A percentile compares a stretch with the other conserved stretches of the same genome.
Conservation (phyloP, 1,140 invertebrate species). For the Theocolax elegans region DNA sequence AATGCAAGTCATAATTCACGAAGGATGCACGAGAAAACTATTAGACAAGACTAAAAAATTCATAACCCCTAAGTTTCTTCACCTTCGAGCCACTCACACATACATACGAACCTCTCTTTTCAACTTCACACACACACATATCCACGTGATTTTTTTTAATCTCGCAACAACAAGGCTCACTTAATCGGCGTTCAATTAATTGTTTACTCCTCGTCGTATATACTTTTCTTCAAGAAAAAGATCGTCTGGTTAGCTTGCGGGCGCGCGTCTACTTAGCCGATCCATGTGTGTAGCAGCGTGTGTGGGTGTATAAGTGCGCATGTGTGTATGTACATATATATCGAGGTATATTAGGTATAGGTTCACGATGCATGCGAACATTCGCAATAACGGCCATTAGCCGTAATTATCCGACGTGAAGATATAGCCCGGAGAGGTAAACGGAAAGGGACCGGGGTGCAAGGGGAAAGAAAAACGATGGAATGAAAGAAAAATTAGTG, state of each 20-base stretch:
- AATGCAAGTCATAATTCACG: no score
- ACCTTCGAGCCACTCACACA: not conserved
- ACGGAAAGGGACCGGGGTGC: not conserved
- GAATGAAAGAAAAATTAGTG: constrained; percentile 2
- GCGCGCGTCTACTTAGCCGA: constrained; percentile 45
- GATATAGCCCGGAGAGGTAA: constrained; percentile 36
- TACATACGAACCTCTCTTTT: no score
- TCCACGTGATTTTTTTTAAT: no score
- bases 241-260: not conserved
- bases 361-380: constrained; percentile 39
- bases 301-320: not conserved
- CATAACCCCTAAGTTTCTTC: not conserved
- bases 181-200: constrained; percentile 17
- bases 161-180: not conserved
- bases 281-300: no score
- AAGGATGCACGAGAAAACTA: no score
- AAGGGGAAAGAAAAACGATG: constrained; percentile 18
- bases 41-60: no score
- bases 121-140: no score
- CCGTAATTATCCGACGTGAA: constrained; percentile 55
- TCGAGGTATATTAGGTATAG: not conserved
- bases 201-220: not conserved
- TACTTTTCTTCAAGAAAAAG: not conserved
- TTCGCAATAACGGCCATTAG: constrained; percentile 58
- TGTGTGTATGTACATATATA: no score